phyloP scores from a whole-genome alignment of 2,113 vertebrate genomes.

The Leptosomus discolor region DNA sequence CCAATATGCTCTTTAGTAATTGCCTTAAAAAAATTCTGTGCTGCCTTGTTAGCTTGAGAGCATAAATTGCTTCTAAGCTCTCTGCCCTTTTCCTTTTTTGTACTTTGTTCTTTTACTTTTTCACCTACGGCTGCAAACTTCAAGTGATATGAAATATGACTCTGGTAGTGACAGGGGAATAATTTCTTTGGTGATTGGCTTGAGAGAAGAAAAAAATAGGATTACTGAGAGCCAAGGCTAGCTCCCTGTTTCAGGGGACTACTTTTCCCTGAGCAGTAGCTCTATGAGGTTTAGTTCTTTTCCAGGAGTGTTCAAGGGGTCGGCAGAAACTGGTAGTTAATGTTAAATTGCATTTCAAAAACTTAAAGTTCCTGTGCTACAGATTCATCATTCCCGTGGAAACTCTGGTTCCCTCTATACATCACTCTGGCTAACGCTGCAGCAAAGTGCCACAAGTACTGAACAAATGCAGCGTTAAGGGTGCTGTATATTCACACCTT shows the following conservation, averaged over 20 bases:
- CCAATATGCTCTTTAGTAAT: not conserved
- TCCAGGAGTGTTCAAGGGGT: not conserved
- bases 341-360: slow-evolving; percentile 26
- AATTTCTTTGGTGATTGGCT: not conserved
- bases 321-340: not conserved
- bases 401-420: not conserved
- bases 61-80: not conserved
- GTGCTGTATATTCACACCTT: not conserved
- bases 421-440: not conserved
- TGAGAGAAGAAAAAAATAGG: not conserved
- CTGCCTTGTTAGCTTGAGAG: not conserved
- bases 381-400: not conserved
- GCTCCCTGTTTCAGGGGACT: not conserved
- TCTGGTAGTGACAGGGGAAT: not conserved
- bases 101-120: not conserved
- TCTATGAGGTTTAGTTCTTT: not conserved
- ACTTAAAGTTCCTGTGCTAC: not conserved
- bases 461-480: not conserved
- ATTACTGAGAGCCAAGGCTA: not conserved
- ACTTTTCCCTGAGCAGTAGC: not conserved
- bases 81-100: not conserved
- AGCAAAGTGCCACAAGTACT: not conserved
- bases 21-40: not conserved
- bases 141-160: not conserved
- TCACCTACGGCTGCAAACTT: not conserved